Evolutionary conservation across 2,888 invertebrate species (phyloP), one percentile per base, ranked within the genome.

Genomic region (Brachyptera risi): DNA sequence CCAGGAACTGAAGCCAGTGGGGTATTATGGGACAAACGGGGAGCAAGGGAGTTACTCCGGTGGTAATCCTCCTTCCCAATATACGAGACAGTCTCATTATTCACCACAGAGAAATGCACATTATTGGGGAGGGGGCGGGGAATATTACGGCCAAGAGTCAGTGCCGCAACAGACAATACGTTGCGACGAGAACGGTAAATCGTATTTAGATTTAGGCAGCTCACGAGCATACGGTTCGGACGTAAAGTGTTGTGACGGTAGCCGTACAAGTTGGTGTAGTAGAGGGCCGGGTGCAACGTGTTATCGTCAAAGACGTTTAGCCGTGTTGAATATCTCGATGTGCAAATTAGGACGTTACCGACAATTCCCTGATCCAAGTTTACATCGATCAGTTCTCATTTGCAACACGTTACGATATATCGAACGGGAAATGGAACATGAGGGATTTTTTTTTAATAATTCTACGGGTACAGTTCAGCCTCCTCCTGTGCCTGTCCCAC

Each of bases 271-370:
- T 68, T 88, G 91, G 83, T 90, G 90, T 75, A 85, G 88, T 71
- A 73, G 75, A 5, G 87, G 88, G 65, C 88, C 89, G 64, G 59
- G 56, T 9, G 60, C 60, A 38, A 66, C 70, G n/a, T 92, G 92
- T 75, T 92, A 92, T 76, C 84, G 90, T 73, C 91, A 92, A 73
- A 81, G 90, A 67, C 83, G 95, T 60, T 84, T 92, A 71, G 90
- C 92, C 71, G 91, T 95, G 73, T 86, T 95, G 74, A 92, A 94
- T 75, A 83, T 94, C 67, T 94, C 93, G 67, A 92, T 95, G 86
- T 87, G 90, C 75, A 96, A 96, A 78, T 79, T 96, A 67, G 90
- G 91, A 72, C 83, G 91, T 69, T 88, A 90, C 71, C 84, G 92
- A 59, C 92, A 93, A 75, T 90, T 90, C 68, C 89, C 92, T 60